Conservation (phyloP, 2,888 invertebrate genomes). For the Neoaliturus tenellus region DNA sequence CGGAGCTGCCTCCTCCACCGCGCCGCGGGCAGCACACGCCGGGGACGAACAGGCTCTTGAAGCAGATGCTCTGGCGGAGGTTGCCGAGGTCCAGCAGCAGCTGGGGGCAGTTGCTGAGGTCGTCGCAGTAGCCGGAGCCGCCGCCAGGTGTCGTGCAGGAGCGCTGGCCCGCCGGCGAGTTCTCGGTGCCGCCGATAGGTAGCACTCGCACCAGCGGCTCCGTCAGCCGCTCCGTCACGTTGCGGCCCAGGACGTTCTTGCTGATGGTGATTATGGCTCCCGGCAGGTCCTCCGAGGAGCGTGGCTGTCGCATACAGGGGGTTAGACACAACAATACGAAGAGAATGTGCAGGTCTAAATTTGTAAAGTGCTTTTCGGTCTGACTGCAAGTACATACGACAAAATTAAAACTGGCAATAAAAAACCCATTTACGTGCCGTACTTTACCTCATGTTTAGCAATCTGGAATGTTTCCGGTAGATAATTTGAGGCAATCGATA, state of each 20-base stretch:
- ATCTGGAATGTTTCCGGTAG: too few species aligned
- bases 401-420: too few species aligned
- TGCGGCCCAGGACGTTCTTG: constrained; percentile 86
- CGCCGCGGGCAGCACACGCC: constrained; percentile 90
- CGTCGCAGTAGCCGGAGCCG: constrained; percentile 87
- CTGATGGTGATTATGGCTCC: constrained; percentile 87
- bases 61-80: constrained; percentile 91
- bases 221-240: constrained; percentile 88
- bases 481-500: too few species aligned
- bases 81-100: constrained; percentile 87
- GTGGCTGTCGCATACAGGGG: too few species aligned
- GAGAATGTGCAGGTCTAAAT: too few species aligned
- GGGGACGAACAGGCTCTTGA: constrained; percentile 93
- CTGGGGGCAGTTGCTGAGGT: constrained; percentile 92
- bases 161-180: constrained; percentile 59
- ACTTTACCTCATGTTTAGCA: too few species aligned
- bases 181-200: constrained; percentile 66
- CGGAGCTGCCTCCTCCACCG: constrained; percentile 57
- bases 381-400: too few species aligned
- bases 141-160: constrained; percentile 90
- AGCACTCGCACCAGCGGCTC: constrained; percentile 78
- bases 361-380: too few species aligned
- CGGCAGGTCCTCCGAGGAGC: constrained; percentile 76
- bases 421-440: too few species aligned
- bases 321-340: neutral